Evolutionary conservation across 2,113 vertebrate species (phyloP), one percentile per base, ranked within the genome.

Genomic region (Athene cunicularia): DNA sequence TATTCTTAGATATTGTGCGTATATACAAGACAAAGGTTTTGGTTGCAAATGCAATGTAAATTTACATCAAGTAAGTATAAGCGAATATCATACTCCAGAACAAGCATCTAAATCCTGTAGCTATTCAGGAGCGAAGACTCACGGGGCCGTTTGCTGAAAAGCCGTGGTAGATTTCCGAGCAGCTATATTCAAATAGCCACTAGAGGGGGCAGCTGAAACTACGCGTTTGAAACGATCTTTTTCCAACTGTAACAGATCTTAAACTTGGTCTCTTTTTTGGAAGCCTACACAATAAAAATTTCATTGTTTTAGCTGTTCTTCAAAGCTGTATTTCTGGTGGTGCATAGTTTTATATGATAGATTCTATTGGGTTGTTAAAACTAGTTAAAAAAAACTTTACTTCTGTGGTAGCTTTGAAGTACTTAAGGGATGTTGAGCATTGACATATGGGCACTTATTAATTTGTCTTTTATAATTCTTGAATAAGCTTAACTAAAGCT

Each of bases 91-190:
- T 53, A 27, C 27, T 76, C 71, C 26, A 59, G n/a, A 82, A 50
- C 6, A 3, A 23, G 24, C 6, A 12, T 41, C 4, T 53, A 33
- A 80, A 87, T 16, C 6, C 8, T 37, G 76, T 2, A 35, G 33
- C 9, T 28, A 66, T 80, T 16, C 2, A 9, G 19, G 11, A 50
- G 15, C 12, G 12, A 79, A 67, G 37, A 10, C 12, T 30, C 3
- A 1, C 2, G 2, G 8, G 14, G 24, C 11, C 1, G 3, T 16
- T 64, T 63, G 20, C 18, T 28, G 53, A 64, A 76, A 37, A 56
- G 35, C 18, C 0, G 0, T 7, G 0, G 0, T 7, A 26, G 18
- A 4, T 74, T 77, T 86, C 45, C 76, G 28, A 53, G 10, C 77
- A 52, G 23, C 35, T 72, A 0, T 47, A 2, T 43, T 71, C 28